These are phyloP conservation scores for Plestiodon gilberti DNA, from an alignment of 2,113 vertebrate genomes.

Conservation along the genomic window DNA sequence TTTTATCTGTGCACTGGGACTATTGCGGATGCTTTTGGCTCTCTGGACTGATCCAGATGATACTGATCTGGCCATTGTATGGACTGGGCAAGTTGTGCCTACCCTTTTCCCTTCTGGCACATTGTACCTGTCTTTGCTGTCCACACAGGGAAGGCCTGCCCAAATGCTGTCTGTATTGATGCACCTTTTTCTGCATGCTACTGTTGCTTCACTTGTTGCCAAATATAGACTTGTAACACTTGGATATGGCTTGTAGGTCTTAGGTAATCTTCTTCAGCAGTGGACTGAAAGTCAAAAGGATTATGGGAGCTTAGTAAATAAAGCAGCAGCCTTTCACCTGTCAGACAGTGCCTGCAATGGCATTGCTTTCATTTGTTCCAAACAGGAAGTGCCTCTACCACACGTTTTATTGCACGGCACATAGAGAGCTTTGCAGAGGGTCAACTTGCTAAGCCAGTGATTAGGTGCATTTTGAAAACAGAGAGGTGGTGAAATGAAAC, in stretches of 20 bases:
- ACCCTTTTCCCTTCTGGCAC: no score
- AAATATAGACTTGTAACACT: slow-evolving; percentile 63
- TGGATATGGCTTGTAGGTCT: slow-evolving; percentile 51
- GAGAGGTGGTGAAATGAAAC: not conserved
- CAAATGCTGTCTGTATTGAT: no score
- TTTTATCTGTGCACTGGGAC: no score
- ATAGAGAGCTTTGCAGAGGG: not conserved
- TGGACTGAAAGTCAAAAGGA: slow-evolving; percentile 54
- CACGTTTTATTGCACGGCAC: not conserved
- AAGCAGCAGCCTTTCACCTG: slow-evolving; percentile 63
- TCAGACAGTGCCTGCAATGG: slow-evolving; percentile 29
- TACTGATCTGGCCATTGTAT: no score
- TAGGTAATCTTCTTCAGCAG: slow-evolving; percentile 59
- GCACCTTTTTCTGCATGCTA: not conserved
- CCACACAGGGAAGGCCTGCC: no score
- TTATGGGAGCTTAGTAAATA: slow-evolving; percentile 64
- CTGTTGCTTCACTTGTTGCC: slow-evolving; percentile 3
- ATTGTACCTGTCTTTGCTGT: no score
- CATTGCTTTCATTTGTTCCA: slow-evolving; percentile 20
- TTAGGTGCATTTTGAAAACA: not conserved
- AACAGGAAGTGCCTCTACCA: not conserved
- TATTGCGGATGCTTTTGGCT: no score
- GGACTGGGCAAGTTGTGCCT: no score
- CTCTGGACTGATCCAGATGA: no score
- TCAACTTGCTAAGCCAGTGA: not conserved